phyloP scores from a whole-genome alignment of 1,140 invertebrate species.

The Liolophura sinensis region DNA sequence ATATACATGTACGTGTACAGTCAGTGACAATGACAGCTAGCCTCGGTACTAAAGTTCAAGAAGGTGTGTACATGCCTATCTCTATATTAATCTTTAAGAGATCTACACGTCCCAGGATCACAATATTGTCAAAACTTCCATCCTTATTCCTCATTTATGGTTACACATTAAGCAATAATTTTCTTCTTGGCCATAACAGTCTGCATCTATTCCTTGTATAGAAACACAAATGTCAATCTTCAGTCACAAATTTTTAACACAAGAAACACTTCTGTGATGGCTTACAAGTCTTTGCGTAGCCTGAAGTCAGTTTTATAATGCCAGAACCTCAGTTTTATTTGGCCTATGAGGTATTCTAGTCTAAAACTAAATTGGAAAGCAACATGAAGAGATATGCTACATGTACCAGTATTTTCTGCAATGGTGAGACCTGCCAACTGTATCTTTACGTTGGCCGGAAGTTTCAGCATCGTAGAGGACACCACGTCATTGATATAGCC shows the following conservation, averaged over 20 bases:
- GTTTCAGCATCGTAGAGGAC: slow-evolving; percentile 20
- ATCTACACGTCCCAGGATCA: too few species aligned
- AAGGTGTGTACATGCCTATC: too few species aligned
- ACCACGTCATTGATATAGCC: slow-evolving; percentile 17
- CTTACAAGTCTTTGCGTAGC: not conserved
- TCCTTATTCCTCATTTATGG: too few species aligned
- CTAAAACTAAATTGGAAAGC: not conserved
- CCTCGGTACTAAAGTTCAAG: too few species aligned
- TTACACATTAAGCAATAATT: too few species aligned
- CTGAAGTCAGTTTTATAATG: not conserved
- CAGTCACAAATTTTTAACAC: not conserved
- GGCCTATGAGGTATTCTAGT: not conserved
- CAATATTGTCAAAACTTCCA: too few species aligned
- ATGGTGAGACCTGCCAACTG: slow-evolving; percentile 23
- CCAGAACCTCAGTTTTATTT: not conserved
- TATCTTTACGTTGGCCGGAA: slow-evolving; percentile 9
- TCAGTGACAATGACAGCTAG: too few species aligned
- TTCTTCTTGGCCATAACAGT: too few species aligned
- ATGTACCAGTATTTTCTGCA: slow-evolving; percentile 18
- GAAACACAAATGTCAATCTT: not conserved
- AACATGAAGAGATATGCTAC: not conserved
- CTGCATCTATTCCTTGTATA: too few species aligned
- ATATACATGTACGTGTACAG: too few species aligned
- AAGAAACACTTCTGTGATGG: not conserved
- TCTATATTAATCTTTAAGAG: too few species aligned